Conservation (phyloP, 2,797 vertebrate species). For the Hippopotamyrus pictus region DNA sequence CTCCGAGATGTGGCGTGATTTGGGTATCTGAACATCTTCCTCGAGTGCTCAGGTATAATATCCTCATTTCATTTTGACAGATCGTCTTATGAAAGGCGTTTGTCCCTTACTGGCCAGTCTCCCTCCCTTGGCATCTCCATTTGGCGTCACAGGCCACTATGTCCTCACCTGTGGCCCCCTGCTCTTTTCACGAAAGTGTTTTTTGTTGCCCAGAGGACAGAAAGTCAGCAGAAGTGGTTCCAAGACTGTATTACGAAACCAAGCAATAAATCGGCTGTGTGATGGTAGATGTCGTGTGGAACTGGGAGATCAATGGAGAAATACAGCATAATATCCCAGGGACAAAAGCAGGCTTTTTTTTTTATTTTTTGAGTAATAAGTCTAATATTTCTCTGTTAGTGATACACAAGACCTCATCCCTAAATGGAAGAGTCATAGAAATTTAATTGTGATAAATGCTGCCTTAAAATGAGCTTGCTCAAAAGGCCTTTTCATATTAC, state of each 20-base stretch:
- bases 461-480: neutral
- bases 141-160: constrained; percentile 6
- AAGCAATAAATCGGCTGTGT: neutral
- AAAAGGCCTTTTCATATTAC: neutral
- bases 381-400: neutral
- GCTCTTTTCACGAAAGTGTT: neutral
- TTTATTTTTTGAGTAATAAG: neutral
- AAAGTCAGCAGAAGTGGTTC: neutral
- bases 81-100: constrained; percentile 18
- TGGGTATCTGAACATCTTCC: constrained; percentile 16
- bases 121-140: constrained; percentile 15
- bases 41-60: constrained; percentile 20
- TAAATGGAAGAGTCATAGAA: neutral
- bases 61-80: constrained; percentile 8
- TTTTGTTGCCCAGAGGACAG: neutral
- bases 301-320: neutral
- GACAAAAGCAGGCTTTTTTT: neutral
- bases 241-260: neutral
- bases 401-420: neutral
- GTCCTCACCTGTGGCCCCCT: neutral
- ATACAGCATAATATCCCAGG: neutral
- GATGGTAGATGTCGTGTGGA: neutral
- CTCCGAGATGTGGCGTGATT: constrained; percentile 20
- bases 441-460: neutral
- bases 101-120: constrained; percentile 18